These are phyloP conservation scores for Lordiphosa clarofinis DNA, from an alignment of 1,140 invertebrate genomes.

Conservation along the genomic window DNA sequence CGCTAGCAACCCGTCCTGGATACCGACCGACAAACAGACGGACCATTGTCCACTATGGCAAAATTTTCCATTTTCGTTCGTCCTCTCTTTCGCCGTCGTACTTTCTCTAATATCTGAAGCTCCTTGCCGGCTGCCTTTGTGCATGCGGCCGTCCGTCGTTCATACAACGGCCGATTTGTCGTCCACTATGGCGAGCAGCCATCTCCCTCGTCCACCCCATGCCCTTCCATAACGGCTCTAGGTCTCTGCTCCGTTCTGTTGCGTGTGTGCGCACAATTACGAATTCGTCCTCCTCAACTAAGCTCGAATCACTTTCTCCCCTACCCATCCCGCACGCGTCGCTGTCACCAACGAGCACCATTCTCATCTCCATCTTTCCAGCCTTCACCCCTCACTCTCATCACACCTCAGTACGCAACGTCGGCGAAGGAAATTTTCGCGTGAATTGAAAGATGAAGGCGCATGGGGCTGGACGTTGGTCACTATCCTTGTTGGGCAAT, in stretches of 20 bases:
- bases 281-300: constrained; percentile 72
- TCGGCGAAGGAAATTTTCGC: constrained; percentile 72
- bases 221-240: constrained; percentile 8
- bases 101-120: constrained; percentile 70
- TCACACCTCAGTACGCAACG: constrained; percentile 52
- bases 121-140: constrained; percentile 68
- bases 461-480: constrained; percentile 65
- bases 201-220: constrained; percentile 1
- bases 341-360: constrained; percentile 55
- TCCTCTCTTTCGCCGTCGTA: constrained; percentile 50
- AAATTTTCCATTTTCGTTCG: constrained; percentile 74
- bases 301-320: constrained; percentile 71
- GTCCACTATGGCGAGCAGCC: constrained; percentile 30
- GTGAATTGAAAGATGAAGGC: constrained; percentile 76
- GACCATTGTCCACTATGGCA: constrained; percentile 68
- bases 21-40: constrained; percentile 15
- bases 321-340: constrained; percentile 38
- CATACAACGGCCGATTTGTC: constrained; percentile 54
- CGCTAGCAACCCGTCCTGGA: constrained; percentile 8
- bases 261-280: constrained; percentile 68
- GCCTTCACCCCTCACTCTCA: constrained; percentile 25
- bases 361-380: constrained; percentile 26
- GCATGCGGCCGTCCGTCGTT: constrained; percentile 17
- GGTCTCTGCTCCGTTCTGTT: constrained; percentile 44
- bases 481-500: constrained; percentile 40